phyloP scores from a whole-genome alignment of 2,888 invertebrate species.

The Perizoma affinitatum region DNA sequence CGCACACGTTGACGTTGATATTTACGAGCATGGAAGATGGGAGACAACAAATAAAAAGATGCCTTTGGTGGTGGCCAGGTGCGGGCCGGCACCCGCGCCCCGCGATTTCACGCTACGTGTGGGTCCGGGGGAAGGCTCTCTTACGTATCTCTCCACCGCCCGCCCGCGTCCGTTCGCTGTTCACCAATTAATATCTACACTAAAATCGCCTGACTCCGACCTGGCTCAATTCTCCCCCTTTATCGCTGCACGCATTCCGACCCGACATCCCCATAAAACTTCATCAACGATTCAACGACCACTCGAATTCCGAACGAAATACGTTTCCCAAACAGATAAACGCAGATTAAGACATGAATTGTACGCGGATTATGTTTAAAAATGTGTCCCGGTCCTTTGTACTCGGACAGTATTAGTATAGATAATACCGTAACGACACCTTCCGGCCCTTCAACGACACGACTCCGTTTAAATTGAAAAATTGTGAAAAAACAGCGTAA shows the following conservation, averaged over 20 bases:
- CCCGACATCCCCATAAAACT: slow-evolving; percentile 55
- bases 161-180: slow-evolving; percentile 44
- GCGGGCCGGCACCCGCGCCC: slow-evolving; percentile 71
- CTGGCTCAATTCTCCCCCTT: slow-evolving; percentile 47
- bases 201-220: slow-evolving; percentile 65
- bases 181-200: slow-evolving; percentile 79
- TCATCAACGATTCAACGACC: slow-evolving; percentile 46
- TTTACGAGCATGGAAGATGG: slow-evolving; percentile 82
- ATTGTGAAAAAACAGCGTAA: slow-evolving; percentile 81
- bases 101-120: slow-evolving; percentile 82
- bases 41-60: slow-evolving; percentile 82
- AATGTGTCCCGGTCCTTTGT: slow-evolving; percentile 54
- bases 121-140: slow-evolving; percentile 53
- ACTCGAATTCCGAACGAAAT: slow-evolving; percentile 44
- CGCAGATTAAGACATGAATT: slow-evolving; percentile 46
- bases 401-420: slow-evolving; percentile 67
- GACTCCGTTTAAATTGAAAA: slow-evolving; percentile 81
- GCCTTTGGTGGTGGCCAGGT: slow-evolving; percentile 69
- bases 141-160: slow-evolving; percentile 35
- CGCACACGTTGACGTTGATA: slow-evolving; percentile 82
- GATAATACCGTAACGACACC: slow-evolving; percentile 80
- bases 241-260: slow-evolving; percentile 64
- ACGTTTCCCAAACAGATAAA: slow-evolving; percentile 46
- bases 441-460: slow-evolving; percentile 79
- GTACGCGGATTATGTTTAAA: slow-evolving; percentile 47